These are phyloP conservation scores for Prinia subflava DNA, from an alignment of 2,113 vertebrate species.

Conservation along the genomic window DNA sequence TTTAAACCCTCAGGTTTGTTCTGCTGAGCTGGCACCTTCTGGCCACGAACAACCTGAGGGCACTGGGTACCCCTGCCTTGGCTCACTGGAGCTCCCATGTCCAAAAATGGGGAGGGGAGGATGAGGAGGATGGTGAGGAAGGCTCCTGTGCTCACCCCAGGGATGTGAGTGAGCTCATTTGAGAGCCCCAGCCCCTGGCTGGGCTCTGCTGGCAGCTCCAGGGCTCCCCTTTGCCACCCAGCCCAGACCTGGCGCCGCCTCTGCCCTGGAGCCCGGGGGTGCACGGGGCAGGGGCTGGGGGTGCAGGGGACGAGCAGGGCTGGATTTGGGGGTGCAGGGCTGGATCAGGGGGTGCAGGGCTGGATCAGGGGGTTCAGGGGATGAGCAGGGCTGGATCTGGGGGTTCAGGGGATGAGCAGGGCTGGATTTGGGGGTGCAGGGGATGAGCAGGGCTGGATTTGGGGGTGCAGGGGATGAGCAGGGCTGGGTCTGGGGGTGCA, in stretches of 20 bases:
- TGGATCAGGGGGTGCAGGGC: too few species aligned
- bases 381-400: too few species aligned
- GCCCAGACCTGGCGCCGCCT: background rate
- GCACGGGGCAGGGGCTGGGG: too few species aligned
- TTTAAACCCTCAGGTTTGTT: background rate
- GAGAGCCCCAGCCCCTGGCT: background rate
- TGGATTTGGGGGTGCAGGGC: too few species aligned
- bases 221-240: background rate
- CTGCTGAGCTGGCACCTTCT: background rate
- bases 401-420: too few species aligned
- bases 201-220: background rate
- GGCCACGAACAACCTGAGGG: background rate
- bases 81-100: background rate
- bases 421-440: too few species aligned
- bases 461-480: too few species aligned
- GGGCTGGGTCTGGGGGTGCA: too few species aligned
- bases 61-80: background rate
- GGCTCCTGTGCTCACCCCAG: background rate
- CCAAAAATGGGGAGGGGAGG: background rate
- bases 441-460: too few species aligned
- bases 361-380: too few species aligned
- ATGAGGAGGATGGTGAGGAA: background rate
- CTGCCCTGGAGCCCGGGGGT: background rate
- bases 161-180: accelerated
- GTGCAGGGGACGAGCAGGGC: too few species aligned